These are phyloP conservation scores for Myiozetetes cayanensis DNA, from an alignment of 2,113 vertebrate species.

Conservation along the genomic window DNA sequence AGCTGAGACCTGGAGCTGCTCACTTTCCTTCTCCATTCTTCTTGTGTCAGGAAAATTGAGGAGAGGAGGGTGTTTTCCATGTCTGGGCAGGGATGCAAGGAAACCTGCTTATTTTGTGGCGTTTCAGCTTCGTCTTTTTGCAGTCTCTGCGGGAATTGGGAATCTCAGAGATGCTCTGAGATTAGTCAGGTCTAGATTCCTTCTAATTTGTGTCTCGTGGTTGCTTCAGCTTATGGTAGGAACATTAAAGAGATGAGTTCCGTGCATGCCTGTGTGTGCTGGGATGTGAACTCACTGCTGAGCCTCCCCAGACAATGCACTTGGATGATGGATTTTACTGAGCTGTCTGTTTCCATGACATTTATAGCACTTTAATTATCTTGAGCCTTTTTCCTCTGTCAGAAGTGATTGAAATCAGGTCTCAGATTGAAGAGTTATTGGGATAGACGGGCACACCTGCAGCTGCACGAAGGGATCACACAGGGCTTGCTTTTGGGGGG, in stretches of 20 bases:
- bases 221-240: background rate
- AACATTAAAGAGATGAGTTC: background rate
- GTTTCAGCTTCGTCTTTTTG: background rate
- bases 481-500: background rate
- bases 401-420: background rate
- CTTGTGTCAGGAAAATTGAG: background rate
- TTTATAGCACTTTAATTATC: constrained; percentile 16
- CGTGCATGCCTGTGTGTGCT: rapidly evolving
- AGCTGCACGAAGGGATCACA: background rate
- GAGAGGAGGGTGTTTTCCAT: background rate
- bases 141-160: background rate
- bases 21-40: background rate
- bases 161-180: background rate
- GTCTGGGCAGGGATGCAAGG: background rate
- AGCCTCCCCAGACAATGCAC: background rate
- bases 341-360: background rate
- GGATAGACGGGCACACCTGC: background rate
- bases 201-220: constrained; percentile 1
- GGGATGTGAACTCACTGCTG: background rate
- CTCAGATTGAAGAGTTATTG: background rate
- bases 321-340: background rate
- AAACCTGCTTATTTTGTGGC: constrained; percentile 21
- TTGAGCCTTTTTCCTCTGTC: constrained; percentile 1
- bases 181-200: background rate
- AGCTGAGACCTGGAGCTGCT: background rate